phyloP scores from a whole-genome alignment of 2,797 vertebrate species.

The Phataginus tricuspis region DNA sequence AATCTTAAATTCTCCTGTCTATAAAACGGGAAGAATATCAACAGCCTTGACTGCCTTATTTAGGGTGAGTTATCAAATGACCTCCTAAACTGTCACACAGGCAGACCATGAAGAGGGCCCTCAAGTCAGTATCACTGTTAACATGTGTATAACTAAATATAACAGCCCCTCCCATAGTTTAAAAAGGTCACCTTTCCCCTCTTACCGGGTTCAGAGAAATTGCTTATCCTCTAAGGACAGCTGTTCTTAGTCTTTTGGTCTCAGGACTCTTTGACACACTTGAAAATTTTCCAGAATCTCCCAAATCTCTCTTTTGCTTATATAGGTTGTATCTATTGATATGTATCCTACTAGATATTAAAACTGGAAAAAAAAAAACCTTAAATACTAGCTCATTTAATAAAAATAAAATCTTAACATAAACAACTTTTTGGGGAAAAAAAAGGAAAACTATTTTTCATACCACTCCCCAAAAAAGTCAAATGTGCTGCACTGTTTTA shows the following conservation, averaged over 20 bases:
- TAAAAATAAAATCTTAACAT: neutral
- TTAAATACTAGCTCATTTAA: constrained; percentile 10
- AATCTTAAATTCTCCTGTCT: neutral
- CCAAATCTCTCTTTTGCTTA: neutral
- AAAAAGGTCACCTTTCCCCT: neutral
- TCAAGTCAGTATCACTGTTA: neutral
- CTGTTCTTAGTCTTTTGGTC: neutral
- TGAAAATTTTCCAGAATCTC: neutral
- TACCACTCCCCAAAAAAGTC: neutral
- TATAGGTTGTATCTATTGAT: neutral
- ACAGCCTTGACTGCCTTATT: neutral
- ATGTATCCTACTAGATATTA: neutral
- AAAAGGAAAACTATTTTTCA: neutral
- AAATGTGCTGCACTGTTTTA: neutral
- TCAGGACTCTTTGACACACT: neutral
- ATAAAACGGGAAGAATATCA: constrained; percentile 4
- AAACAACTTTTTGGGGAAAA: neutral
- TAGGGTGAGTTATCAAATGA: neutral
- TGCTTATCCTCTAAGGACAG: neutral
- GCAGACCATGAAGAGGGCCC: neutral
- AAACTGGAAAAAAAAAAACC: neutral
- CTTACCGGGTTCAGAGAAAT: neutral
- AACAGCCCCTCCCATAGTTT: neutral
- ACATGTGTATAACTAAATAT: neutral
- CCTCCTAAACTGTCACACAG: neutral